Base-by-base conservation (phyloP, 2,888 invertebrate genomes). In the Neelides folsomi region DNA sequence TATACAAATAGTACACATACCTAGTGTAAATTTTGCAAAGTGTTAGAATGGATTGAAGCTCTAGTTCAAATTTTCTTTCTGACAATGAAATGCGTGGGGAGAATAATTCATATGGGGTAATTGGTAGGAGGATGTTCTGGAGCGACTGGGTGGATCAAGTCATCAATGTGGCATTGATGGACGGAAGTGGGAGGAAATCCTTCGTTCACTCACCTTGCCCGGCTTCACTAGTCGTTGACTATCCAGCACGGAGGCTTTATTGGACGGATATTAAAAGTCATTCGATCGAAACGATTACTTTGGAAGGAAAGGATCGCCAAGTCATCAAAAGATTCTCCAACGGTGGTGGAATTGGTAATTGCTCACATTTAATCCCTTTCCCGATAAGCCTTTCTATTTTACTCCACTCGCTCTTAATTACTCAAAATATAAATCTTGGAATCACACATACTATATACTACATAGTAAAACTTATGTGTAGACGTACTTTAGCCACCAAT, bases 241-340 rank as follows among this genome's bases (percentile, higher is more conserved):
- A 79, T 68, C 78, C 83, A 0, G 80, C 81, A 0, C 72, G 74
- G n/a, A 73, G 88, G 6, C 70, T 90, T 3, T 89, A 88, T 74
- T 86, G 86, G 83, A 79, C 83, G 10, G 90, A 90, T 72, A 78
- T 80, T n/a, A 85, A 86, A 69, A 77, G 79, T 60, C 77, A 77
- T 62, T 77, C 79, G 16, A 76, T 88, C 52, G 83, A 85, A 70
- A 79, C 79, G 40, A 75, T 80, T 47, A 72, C 75, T 13, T 70
- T 82, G 16, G 81, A 83, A 68, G 87, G 87, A 55, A 73, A 74
- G 49, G 81, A 80, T 64, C 74, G 84, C 39, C 75, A 76, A 53
- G 68, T 78, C 2, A 76, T 82, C 1, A 72, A 74, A 48, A 71
- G 72, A 40, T 80, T 81, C 61, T 27, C 27, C 27, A 69, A 71